Conservation (phyloP, 2,888 invertebrate genomes). For the Eudasyphora cyanicolor region DNA sequence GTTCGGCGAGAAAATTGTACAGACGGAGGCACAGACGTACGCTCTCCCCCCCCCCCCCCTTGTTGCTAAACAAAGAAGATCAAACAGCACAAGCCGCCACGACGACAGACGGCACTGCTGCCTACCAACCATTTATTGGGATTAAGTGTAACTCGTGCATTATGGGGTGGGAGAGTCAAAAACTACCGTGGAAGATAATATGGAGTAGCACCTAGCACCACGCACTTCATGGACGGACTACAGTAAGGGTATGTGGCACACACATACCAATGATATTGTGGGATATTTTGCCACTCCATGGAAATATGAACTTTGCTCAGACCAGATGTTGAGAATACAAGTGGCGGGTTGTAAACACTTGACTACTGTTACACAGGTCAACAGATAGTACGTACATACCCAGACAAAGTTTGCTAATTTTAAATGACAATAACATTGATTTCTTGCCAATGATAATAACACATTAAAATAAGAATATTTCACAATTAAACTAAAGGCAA, state of each 20-base stretch:
- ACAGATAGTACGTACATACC: too few relatives aligned
- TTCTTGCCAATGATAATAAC: too few relatives aligned
- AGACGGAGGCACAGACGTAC: background rate
- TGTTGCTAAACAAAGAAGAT: too few relatives aligned
- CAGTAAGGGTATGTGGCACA: background rate
- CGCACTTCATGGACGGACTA: too few relatives aligned
- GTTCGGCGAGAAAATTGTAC: background rate
- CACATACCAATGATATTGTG: background rate
- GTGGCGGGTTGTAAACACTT: background rate
- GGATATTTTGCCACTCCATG: too few relatives aligned
- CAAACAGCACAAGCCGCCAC: background rate
- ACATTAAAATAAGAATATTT: too few relatives aligned
- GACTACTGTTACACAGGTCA: too few relatives aligned
- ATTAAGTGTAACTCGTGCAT: background rate
- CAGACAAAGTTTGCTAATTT: too few relatives aligned
- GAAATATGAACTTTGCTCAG: background rate
- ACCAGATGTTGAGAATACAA: background rate
- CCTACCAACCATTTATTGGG: background rate
- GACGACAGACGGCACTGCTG: too few relatives aligned
- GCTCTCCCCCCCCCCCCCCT: too few relatives aligned
- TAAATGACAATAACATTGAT: too few relatives aligned
- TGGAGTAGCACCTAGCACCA: background rate
- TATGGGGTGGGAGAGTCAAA: background rate
- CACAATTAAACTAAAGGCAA: too few relatives aligned
- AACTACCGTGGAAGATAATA: background rate